A percentile compares a stretch with the other conserved stretches of the same genome.
Conservation (phyloP, 92 coral and sea anemone genomes). For the Porites cylindrica region DNA sequence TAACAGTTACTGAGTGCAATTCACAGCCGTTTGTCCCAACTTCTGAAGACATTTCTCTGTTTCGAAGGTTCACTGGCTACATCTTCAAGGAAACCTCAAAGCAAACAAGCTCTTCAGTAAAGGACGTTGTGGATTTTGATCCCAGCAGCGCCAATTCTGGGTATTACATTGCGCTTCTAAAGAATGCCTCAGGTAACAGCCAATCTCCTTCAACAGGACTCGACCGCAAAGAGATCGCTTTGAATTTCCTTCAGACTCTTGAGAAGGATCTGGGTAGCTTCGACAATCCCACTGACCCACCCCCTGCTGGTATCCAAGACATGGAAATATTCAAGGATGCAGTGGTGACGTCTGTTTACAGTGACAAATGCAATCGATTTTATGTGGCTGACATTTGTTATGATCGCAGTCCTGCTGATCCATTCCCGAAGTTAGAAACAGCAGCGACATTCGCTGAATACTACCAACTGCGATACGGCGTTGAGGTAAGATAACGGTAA, state of each 20-base stretch:
- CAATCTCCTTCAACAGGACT: background rate
- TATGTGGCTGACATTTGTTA: conserved; percentile 82
- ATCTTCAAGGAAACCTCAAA: conserved; percentile 68
- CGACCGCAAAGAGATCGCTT: conserved; percentile 66
- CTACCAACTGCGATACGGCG: conserved; percentile 66
- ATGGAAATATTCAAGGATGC: conserved; percentile 67
- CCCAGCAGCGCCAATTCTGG: conserved; percentile 69
- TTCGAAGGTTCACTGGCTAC: conserved; percentile 74
- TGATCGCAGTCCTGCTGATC: conserved; percentile 75
- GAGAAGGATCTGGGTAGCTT: conserved; percentile 60
- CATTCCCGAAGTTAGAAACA: conserved; percentile 74
- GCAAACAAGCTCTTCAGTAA: conserved; percentile 21
- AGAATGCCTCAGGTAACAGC: background rate
- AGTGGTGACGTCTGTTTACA: conserved; percentile 77
- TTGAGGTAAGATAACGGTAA: conserved; percentile 29
- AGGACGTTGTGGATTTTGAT: conserved; percentile 46
- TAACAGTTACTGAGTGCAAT: conserved; percentile 42
- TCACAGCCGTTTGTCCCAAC: conserved; percentile 35
- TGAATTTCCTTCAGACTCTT: conserved; percentile 60
- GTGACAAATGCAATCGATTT: conserved; percentile 52
- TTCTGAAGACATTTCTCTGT: conserved; percentile 44
- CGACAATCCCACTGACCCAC: conserved; percentile 60
- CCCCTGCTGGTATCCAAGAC: conserved; percentile 53
- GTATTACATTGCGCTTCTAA: conserved; percentile 61
- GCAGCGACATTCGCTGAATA: conserved; percentile 91